phyloP scores from a whole-genome alignment of 2,113 vertebrate genomes.

The Ibidorhyncha struthersii region DNA sequence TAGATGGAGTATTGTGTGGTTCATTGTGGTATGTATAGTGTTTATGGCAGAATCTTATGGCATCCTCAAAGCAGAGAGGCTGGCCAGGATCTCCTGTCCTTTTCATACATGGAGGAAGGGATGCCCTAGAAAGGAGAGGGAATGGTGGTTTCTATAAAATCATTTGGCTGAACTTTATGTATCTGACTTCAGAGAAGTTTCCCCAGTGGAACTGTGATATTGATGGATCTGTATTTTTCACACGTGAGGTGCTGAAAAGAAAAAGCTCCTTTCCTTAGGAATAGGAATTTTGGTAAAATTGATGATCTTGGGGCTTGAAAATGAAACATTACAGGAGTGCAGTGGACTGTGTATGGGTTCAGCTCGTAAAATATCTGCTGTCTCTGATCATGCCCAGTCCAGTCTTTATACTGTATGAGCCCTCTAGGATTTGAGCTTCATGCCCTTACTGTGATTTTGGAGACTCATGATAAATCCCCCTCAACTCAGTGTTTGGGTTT shows the following conservation, averaged over 20 bases:
- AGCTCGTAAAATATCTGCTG: not conserved
- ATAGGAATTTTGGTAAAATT: not conserved
- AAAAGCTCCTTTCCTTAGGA: not conserved
- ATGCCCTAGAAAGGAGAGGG: not conserved
- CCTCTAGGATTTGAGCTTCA: not conserved
- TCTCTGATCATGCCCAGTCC: not conserved
- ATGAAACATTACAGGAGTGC: not conserved
- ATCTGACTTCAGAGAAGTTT: not conserved
- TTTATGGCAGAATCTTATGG: not conserved
- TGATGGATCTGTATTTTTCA: not conserved
- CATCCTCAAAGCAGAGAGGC: not conserved
- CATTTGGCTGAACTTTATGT: not conserved
- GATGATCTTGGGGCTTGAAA: not conserved
- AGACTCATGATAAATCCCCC: not conserved
- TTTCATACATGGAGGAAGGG: not conserved
- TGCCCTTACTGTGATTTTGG: not conserved
- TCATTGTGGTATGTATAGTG: not conserved
- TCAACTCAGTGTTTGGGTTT: not conserved
- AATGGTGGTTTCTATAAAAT: not conserved
- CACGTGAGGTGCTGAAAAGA: not conserved
- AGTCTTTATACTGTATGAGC: not conserved
- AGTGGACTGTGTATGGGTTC: not conserved
- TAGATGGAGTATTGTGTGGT: not conserved
- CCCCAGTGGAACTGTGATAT: not conserved
- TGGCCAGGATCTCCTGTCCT: not conserved